phyloP scores from a whole-genome alignment of 2,797 vertebrate species.

The Simalia tracyae region DNA sequence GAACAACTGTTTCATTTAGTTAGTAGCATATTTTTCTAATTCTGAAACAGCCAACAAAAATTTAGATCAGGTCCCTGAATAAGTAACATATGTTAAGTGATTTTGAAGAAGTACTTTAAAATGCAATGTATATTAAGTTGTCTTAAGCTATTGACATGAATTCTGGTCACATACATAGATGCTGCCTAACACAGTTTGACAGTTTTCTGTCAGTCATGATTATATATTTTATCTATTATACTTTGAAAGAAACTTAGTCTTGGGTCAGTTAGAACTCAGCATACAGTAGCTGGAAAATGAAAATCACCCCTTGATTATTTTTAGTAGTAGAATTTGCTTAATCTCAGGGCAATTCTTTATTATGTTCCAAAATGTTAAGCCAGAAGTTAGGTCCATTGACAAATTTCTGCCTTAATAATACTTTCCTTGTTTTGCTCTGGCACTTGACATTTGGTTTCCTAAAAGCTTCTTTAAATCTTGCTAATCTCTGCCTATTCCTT shows the following conservation, averaged over 20 bases:
- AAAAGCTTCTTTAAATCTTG: background rate
- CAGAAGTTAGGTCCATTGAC: slow-evolving; percentile 5
- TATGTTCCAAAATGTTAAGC: background rate
- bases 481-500: background rate
- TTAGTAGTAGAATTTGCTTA: background rate
- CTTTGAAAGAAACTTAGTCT: background rate
- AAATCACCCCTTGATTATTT: slow-evolving; percentile 14
- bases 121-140: background rate
- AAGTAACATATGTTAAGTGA: background rate
- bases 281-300: background rate
- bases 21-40: background rate
- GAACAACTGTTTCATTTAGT: background rate
- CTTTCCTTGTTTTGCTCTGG: slow-evolving; percentile 12
- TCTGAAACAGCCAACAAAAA: background rate
- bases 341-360: background rate
- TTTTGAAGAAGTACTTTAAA: background rate
- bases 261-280: background rate
- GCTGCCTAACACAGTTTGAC: background rate
- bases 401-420: slow-evolving; percentile 26
- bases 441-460: slow-evolving; percentile 3
- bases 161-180: background rate
- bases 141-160: background rate
- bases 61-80: background rate
- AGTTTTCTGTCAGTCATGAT: background rate
- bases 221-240: background rate